These are phyloP conservation scores for Dyspetes luteomarginatus DNA, from an alignment of 2,888 invertebrate genomes.

Conservation along the genomic window DNA sequence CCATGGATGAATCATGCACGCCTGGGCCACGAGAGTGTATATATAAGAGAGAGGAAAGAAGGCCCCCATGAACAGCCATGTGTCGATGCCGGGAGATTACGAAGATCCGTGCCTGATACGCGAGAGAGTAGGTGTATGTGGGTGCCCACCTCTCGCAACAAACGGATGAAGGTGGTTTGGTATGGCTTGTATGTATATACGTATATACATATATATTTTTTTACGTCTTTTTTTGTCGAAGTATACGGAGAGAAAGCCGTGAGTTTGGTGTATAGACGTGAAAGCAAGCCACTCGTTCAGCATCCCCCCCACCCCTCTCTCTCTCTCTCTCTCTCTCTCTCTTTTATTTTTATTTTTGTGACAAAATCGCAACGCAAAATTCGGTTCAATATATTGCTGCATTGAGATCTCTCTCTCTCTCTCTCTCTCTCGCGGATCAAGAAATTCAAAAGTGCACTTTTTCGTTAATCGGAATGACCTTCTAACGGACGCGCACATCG, in stretches of 20 bases:
- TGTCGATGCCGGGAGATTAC: constrained; percentile 81
- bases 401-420: no score
- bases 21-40: constrained; percentile 65
- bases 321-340: no score
- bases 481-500: constrained; percentile 24
- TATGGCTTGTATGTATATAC: constrained; percentile 33
- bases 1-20: constrained; percentile 79
- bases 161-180: constrained; percentile 53
- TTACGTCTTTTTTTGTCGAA: constrained; percentile 34
- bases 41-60: constrained; percentile 59
- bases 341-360: no score
- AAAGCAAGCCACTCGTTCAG: constrained; percentile 61
- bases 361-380: no score
- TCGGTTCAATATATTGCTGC: no score
- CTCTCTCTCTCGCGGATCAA: constrained; percentile 16
- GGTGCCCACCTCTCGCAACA: constrained; percentile 71
- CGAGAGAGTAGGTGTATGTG: constrained; percentile 73
- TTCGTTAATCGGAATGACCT: constrained; percentile 41
- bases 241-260: constrained; percentile 73
- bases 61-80: constrained; percentile 72
- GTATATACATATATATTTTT: no score
- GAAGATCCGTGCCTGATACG: constrained; percentile 79
- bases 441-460: constrained; percentile 37
- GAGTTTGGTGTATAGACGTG: constrained; percentile 60
- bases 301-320: background rate